These are phyloP conservation scores for Melitaea cinxia DNA, from an alignment of 1,140 invertebrate genomes.

Conservation along the genomic window DNA sequence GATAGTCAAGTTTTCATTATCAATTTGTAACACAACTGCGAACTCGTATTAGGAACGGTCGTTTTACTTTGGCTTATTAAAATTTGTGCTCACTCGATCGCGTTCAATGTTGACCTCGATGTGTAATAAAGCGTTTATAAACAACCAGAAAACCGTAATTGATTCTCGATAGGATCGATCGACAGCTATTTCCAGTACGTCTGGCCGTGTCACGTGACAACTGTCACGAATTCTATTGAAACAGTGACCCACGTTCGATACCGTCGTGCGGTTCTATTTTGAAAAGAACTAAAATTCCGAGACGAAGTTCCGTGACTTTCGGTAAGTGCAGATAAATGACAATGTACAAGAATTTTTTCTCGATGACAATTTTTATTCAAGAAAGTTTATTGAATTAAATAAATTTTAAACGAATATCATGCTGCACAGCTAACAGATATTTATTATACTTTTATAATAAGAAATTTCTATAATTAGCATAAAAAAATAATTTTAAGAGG, in stretches of 20 bases:
- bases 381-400: not conserved
- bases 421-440: no score
- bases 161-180: conserved; percentile 31
- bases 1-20: conserved; percentile 18
- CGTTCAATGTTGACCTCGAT: conserved; percentile 38
- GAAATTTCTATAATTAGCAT: no score
- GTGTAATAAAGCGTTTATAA: conserved; percentile 41
- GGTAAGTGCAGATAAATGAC: conserved; percentile 4
- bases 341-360: conserved; percentile 2
- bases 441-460: no score
- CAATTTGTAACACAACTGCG: conserved; percentile 8
- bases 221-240: conserved; percentile 53
- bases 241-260: conserved; percentile 44
- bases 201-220: conserved; percentile 44
- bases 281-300: conserved; percentile 28
- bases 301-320: conserved; percentile 27
- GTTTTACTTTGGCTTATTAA: conserved; percentile 4
- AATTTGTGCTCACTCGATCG: conserved; percentile 28
- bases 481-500: not conserved
- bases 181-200: conserved; percentile 12
- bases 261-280: conserved; percentile 40
- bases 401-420: no score
- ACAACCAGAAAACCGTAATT: conserved; percentile 41
- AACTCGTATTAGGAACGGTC: conserved; percentile 9
- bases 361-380: not conserved